Conservation (phyloP, 2,888 invertebrate species). For the Nebria brevicollis region DNA sequence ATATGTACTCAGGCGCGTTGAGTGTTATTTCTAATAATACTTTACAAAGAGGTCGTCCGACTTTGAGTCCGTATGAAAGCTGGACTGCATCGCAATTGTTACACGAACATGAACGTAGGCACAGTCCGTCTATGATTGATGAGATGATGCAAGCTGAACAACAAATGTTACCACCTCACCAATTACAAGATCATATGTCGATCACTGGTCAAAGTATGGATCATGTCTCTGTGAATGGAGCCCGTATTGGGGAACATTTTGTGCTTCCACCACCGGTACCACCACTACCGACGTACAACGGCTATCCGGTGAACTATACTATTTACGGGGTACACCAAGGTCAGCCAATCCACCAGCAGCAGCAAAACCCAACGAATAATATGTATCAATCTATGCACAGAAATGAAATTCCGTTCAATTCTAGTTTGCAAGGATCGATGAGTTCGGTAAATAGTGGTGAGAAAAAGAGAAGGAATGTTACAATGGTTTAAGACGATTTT, state of each 20-base stretch:
- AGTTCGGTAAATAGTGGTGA: conserved; percentile 68
- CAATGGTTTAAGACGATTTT: conserved; percentile 63
- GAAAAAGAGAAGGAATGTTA: conserved; percentile 69
- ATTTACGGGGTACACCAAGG: conserved; percentile 63
- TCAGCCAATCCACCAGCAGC: conserved; percentile 49
- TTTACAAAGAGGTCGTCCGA: conserved; percentile 61
- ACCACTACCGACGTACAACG: conserved; percentile 64
- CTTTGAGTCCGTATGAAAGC: conserved; percentile 67
- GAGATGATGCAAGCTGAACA: conserved; percentile 55
- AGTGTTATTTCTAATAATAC: conserved; percentile 62
- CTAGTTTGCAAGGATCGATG: conserved; percentile 67
- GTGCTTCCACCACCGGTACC: conserved; percentile 65
- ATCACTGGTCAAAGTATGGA: conserved; percentile 59
- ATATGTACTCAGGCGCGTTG: conserved; percentile 56
- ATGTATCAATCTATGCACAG: conserved; percentile 61
- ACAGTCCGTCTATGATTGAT: conserved; percentile 61
- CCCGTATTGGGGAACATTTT: conserved; percentile 58
- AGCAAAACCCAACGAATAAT: conserved; percentile 56
- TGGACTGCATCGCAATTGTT: conserved; percentile 71
- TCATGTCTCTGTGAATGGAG: conserved; percentile 58
- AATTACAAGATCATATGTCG: conserved; percentile 59
- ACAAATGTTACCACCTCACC: conserved; percentile 55
- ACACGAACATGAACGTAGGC: conserved; percentile 68
- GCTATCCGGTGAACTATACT: conserved; percentile 62
- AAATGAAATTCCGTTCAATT: conserved; percentile 63